phyloP scores from a whole-genome alignment of 2,113 vertebrate genomes.

The Cairina moschata region DNA sequence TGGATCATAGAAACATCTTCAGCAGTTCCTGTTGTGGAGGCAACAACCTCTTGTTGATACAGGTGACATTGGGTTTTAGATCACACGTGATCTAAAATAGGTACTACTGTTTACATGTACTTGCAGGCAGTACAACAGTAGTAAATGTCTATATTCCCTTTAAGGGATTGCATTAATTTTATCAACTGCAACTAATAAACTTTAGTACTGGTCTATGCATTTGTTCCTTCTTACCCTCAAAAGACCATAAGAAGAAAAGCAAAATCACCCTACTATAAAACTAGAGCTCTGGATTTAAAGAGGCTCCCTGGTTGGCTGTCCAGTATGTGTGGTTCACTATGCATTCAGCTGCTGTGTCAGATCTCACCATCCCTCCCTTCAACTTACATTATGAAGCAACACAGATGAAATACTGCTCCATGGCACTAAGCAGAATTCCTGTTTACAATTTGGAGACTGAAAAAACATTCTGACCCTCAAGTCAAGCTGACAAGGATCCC shows the following conservation, averaged over 20 bases:
- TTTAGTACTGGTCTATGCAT: background rate
- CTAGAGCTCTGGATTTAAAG: background rate
- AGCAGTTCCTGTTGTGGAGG: background rate
- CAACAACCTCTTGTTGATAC: background rate
- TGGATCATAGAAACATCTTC: background rate
- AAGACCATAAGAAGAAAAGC: background rate
- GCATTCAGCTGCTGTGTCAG: background rate
- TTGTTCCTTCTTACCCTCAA: background rate
- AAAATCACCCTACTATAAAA: background rate
- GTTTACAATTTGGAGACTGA: no score
- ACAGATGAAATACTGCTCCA: background rate
- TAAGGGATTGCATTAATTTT: background rate
- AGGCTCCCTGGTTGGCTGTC: background rate
- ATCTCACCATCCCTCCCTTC: background rate
- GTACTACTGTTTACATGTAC: background rate
- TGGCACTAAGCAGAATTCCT: background rate
- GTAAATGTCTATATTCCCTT: background rate
- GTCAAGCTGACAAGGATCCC: background rate
- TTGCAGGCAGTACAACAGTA: background rate
- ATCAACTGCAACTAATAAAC: background rate
- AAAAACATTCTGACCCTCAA: background rate
- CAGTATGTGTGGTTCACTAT: accelerated
- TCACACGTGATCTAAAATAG: background rate
- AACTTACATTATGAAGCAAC: background rate
- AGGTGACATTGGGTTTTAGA: background rate